These are phyloP conservation scores for Clistopyga incitator DNA, from an alignment of 2,888 invertebrate genomes.

Conservation along the genomic window DNA sequence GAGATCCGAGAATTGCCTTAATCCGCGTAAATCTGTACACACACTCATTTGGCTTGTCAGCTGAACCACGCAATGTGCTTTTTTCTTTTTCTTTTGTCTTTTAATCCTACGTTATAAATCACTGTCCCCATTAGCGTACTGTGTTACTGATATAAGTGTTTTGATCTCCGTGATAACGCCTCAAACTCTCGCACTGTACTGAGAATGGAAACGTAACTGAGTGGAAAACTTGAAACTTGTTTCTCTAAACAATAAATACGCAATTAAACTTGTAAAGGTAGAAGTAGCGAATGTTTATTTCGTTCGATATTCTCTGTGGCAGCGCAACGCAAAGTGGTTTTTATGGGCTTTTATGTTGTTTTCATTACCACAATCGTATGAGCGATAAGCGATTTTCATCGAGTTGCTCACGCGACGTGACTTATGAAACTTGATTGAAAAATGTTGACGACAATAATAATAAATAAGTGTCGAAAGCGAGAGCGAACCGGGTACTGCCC, in stretches of 20 bases:
- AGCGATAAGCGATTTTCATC: conserved; percentile 13
- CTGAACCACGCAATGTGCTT: conserved; percentile 51
- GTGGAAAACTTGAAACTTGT: conserved; percentile 16
- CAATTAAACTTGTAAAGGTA: conserved; percentile 41
- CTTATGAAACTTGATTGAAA: conserved; percentile 33
- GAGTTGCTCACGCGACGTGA: conserved; percentile 16
- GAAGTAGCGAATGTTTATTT: conserved; percentile 58
- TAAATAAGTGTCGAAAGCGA: conserved; percentile 63
- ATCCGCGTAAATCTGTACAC: conserved; percentile 42
- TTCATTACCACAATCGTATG: background rate
- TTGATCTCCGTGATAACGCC: conserved; percentile 22
- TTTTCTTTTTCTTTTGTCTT: background rate
- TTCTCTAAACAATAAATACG: conserved; percentile 31
- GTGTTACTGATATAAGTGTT: conserved; percentile 34
- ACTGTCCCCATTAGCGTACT: conserved; percentile 43
- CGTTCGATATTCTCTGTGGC: conserved; percentile 37
- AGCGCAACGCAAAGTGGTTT: conserved; percentile 50
- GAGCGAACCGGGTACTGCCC: conserved; percentile 34
- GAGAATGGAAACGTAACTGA: conserved; percentile 5
- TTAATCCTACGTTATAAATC: conserved; percentile 58
- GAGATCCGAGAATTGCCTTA: conserved; percentile 41
- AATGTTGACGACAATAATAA: conserved; percentile 53
- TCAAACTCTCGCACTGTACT: conserved; percentile 31
- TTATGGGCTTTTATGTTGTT: background rate
- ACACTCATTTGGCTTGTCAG: conserved; percentile 66